These are phyloP conservation scores for Brienomyrus brachyistius DNA, from an alignment of 2,113 vertebrate genomes.

Conservation along the genomic window DNA sequence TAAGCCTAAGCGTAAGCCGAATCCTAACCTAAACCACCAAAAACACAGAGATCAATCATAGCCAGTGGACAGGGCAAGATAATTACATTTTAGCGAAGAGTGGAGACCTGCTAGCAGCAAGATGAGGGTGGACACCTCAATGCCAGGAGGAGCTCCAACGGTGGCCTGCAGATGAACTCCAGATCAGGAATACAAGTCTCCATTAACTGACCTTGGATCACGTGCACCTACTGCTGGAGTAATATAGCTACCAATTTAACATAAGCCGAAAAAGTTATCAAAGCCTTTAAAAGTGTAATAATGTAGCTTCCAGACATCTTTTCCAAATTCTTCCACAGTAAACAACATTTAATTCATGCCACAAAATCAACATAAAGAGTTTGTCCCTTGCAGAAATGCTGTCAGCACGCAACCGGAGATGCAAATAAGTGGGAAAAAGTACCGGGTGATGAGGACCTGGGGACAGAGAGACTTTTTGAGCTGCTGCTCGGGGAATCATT, in stretches of 20 bases:
- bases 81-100: not conserved
- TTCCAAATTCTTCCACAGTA: not conserved
- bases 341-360: not conserved
- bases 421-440: not conserved
- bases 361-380: not conserved
- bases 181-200: not conserved
- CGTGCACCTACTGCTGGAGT: not conserved
- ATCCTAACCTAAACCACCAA: slow-evolving; percentile 6
- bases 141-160: not conserved
- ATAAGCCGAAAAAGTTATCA: not conserved
- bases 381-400: not conserved
- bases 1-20: not conserved
- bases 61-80: not conserved
- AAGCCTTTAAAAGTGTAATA: not conserved
- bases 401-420: not conserved
- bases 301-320: not conserved
- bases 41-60: slow-evolving; percentile 35
- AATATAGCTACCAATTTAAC: not conserved
- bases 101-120: not conserved
- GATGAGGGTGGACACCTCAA: not conserved
- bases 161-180: not conserved
- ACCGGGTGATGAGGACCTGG: not conserved
- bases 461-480: not conserved
- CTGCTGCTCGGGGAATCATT: not conserved
- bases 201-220: not conserved